Conservation (phyloP, 2,888 invertebrate species). For the Lasioglossum calceatum region DNA sequence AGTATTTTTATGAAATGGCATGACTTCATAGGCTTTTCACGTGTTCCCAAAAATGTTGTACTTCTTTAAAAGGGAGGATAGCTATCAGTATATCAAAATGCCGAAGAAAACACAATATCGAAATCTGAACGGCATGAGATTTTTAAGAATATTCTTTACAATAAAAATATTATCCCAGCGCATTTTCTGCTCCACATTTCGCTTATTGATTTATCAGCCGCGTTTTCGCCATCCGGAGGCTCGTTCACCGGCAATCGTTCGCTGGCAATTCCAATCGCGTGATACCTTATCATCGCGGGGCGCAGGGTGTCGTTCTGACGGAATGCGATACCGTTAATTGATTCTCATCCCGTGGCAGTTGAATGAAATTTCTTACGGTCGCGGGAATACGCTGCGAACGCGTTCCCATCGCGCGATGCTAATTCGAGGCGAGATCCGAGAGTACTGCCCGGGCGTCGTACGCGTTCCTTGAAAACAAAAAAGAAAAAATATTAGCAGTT, state of each 20-base stretch:
- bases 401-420: constrained; percentile 53
- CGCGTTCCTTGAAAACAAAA: background rate
- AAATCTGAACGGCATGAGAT: background rate
- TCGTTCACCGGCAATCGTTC: background rate
- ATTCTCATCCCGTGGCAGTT: constrained; percentile 51
- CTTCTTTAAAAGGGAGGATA: too few species aligned
- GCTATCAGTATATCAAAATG: background rate
- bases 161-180: background rate
- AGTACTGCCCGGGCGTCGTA: background rate
- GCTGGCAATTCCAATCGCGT: constrained; percentile 15
- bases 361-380: constrained; percentile 53
- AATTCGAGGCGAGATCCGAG: constrained; percentile 17
- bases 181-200: background rate
- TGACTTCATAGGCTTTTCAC: too few species aligned
- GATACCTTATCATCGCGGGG: constrained; percentile 27
- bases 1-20: too few species aligned
- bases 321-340: constrained; percentile 60
- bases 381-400: constrained; percentile 52
- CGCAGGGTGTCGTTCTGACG: constrained; percentile 16
- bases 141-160: background rate
- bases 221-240: background rate
- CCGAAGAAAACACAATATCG: background rate
- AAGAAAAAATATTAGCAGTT: background rate
- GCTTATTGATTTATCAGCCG: background rate
- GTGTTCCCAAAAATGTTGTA: too few species aligned